phyloP scores from a whole-genome alignment of 1,140 invertebrate genomes.

The Drosophila rufa region DNA sequence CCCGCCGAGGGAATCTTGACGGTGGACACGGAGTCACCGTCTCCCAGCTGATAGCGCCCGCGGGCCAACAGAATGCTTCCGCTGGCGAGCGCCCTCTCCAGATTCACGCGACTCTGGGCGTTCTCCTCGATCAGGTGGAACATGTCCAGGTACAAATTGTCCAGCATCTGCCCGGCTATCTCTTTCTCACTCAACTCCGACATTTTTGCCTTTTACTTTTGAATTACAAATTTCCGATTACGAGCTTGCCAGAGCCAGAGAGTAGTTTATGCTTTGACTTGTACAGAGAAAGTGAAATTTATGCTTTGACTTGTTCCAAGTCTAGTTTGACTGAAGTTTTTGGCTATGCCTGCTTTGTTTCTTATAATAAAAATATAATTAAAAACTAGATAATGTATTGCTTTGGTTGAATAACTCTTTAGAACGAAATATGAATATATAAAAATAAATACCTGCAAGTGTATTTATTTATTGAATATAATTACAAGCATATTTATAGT shows the following conservation, averaged over 20 bases:
- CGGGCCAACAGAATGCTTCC: conserved; percentile 76
- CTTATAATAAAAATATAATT: too few species aligned
- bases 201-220: conserved; percentile 48
- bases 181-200: conserved; percentile 27
- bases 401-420: not conserved
- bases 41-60: conserved; percentile 76
- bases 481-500: too few species aligned
- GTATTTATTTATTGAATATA: too few species aligned
- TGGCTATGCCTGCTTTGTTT: too few species aligned
- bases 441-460: not conserved
- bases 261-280: too few species aligned
- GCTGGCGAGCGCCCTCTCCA: conserved; percentile 64
- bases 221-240: too few species aligned
- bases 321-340: too few species aligned
- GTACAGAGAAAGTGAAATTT: too few species aligned
- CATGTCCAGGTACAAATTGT: conserved; percentile 71
- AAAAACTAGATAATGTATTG: too few species aligned
- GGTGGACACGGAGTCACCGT: conserved; percentile 55
- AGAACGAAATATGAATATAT: too few species aligned
- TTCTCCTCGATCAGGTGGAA: conserved; percentile 79
- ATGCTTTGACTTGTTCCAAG: too few species aligned
- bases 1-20: conserved; percentile 82
- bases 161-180: conserved; percentile 65
- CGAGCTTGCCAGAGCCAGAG: too few species aligned
- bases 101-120: conserved; percentile 64